phyloP scores from a whole-genome alignment of 2,888 invertebrate species.

The Microplitis deprimator region DNA sequence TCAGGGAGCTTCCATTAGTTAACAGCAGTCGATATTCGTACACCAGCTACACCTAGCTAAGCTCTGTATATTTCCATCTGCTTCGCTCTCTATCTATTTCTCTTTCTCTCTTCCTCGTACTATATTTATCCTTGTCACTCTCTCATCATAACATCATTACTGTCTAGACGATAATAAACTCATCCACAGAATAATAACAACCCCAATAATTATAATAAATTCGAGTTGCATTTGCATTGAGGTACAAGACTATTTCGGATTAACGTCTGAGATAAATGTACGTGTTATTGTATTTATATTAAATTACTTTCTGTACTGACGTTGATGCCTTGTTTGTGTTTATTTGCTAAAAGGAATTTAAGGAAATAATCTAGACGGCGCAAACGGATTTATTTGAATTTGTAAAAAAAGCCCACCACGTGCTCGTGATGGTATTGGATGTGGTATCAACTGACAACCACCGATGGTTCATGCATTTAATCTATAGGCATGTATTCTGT shows the following conservation, averaged over 20 bases:
- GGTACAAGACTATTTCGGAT: too few species aligned
- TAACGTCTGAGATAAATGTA: too few species aligned
- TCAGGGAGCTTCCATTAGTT: conserved; percentile 71
- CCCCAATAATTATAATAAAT: neutral
- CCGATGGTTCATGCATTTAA: neutral
- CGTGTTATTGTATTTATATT: too few species aligned
- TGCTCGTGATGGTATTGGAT: neutral
- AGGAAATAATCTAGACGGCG: too few species aligned
- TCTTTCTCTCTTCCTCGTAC: conserved; percentile 48
- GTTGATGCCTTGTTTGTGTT: too few species aligned
- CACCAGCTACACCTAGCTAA: conserved; percentile 2
- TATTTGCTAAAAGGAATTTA: too few species aligned
- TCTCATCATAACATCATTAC: conserved; percentile 71
- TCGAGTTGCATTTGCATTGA: neutral
- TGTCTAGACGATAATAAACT: conserved; percentile 46
- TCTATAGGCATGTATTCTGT: conserved; percentile 48
- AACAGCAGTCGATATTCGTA: conserved; percentile 68
- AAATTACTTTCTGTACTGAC: too few species aligned
- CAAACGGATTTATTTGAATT: neutral
- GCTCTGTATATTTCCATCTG: neutral
- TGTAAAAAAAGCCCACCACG: neutral
- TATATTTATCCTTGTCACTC: conserved; percentile 50
- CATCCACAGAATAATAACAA: neutral
- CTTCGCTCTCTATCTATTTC: conserved; percentile 12
- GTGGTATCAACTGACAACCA: conserved; percentile 26